phyloP scores from a whole-genome alignment of 2,113 vertebrate genomes.

The Porphyrio hochstetteri region DNA sequence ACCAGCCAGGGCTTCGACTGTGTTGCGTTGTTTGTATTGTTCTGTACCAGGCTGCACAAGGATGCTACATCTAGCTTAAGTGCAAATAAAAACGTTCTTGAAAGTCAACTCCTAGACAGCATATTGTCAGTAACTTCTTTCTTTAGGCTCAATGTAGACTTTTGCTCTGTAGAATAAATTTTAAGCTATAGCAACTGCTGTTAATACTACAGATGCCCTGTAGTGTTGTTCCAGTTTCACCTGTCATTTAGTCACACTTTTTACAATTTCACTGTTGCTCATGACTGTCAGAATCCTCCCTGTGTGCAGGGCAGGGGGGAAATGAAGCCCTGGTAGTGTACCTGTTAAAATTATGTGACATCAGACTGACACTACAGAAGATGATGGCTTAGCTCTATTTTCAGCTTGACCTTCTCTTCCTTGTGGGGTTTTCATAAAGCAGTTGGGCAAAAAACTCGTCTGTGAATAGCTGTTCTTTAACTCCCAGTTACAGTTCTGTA shows the following conservation, averaged over 20 bases:
- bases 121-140: not conserved
- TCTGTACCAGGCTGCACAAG: not conserved
- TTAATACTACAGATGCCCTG: not conserved
- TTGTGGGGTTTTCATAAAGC: not conserved
- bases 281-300: not conserved
- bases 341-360: not conserved
- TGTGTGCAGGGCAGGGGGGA: not conserved
- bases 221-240: not conserved
- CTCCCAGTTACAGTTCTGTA: not conserved
- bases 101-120: not conserved
- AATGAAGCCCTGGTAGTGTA: not conserved
- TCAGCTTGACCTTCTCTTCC: not conserved
- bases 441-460: not conserved
- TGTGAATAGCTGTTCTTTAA: not conserved
- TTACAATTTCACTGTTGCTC: not conserved
- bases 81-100: not conserved
- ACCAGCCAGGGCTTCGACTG: not conserved
- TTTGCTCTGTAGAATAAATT: not conserved
- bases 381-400: not conserved
- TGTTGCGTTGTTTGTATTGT: not conserved
- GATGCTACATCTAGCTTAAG: not conserved
- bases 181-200: not conserved
- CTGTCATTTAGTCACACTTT: not conserved
- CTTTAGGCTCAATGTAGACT: not conserved
- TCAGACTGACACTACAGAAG: not conserved